Percentiles rank a stretch among this genome's conserved stretches.
Conservation (phyloP, 1,140 invertebrate species). For the Acarapis woodi region DNA sequence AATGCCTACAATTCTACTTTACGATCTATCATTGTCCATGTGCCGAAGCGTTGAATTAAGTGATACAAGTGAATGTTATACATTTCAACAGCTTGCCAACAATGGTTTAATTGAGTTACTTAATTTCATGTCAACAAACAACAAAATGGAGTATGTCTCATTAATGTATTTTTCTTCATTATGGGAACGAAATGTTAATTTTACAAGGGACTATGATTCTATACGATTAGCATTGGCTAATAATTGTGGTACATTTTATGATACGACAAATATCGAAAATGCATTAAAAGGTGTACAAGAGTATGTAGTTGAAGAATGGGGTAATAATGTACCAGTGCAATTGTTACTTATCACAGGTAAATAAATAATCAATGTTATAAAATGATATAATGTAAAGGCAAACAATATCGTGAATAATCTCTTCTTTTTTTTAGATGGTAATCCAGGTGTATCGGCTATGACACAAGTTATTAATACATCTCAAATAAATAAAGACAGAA, state of each 20-base stretch:
- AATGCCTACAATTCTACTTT: slow-evolving; percentile 46
- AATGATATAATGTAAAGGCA: background rate
- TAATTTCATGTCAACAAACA: slow-evolving; percentile 45
- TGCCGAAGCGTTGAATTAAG: slow-evolving; percentile 24
- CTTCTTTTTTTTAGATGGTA: too few relatives aligned
- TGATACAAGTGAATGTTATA: slow-evolving; percentile 22
- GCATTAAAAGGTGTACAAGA: slow-evolving; percentile 40
- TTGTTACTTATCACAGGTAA: slow-evolving; percentile 44
- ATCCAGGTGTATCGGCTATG: slow-evolving; percentile 7
- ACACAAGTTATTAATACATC: slow-evolving; percentile 20
- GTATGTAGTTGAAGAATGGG: slow-evolving; percentile 51
- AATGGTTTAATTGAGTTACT: slow-evolving; percentile 53
- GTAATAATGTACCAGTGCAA: slow-evolving; percentile 32
- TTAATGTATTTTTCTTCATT: slow-evolving; percentile 45
- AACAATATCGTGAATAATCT: slow-evolving; percentile 22
- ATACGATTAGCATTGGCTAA: slow-evolving; percentile 37
- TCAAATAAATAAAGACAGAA: too few relatives aligned
- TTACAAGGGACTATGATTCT: slow-evolving; percentile 50
- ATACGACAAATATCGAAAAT: slow-evolving; percentile 48
- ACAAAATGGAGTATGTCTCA: slow-evolving; percentile 67
- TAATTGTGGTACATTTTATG: slow-evolving; percentile 33
- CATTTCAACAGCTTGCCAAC: slow-evolving; percentile 37
- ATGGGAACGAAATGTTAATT: slow-evolving; percentile 43
- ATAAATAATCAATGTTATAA: too few relatives aligned
- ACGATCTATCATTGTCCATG: slow-evolving; percentile 53